Evolutionary conservation across 2,113 vertebrate genomes (phyloP).

Genomic region (Perca flavescens): DNA sequence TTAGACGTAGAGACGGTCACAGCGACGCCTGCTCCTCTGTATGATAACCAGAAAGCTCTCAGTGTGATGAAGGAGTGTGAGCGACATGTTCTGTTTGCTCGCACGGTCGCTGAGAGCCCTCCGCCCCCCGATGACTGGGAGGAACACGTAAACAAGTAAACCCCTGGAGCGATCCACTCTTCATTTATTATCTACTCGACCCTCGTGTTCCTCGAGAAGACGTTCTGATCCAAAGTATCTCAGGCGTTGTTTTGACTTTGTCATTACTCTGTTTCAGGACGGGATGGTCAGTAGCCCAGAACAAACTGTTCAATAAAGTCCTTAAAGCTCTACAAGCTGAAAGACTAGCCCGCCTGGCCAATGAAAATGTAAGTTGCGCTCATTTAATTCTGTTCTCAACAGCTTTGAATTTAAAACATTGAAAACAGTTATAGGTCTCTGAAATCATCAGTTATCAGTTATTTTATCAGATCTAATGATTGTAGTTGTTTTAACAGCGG

Average conservation of each 20-base stretch:
- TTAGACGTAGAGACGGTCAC: conserved; percentile 93
- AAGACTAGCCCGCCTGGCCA: conserved; percentile 93
- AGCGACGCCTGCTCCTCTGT: conserved; percentile 88
- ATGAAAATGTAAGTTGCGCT: conserved; percentile 90
- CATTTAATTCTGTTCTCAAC: not conserved
- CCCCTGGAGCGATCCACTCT: not conserved
- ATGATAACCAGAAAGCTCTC: conserved; percentile 96
- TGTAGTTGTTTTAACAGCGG: no score
- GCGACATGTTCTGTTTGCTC: conserved; percentile 95
- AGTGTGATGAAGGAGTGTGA: conserved; percentile 99
- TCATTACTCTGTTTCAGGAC: conserved; percentile 81
- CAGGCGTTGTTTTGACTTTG: conserved; percentile 4
- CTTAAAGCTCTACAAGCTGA: conserved; percentile 96
- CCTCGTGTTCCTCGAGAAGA: not conserved
- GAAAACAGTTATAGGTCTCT: not conserved
- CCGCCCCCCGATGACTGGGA: conserved; percentile 98
- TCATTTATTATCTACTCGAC: not conserved
- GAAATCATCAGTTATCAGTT: not conserved
- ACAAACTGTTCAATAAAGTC: conserved; percentile 98
- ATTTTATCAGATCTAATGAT: no score
- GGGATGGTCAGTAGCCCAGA: conserved; percentile 95
- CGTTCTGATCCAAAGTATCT: not conserved
- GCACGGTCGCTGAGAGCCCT: conserved; percentile 93
- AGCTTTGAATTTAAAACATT: not conserved
- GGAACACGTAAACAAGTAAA: conserved; percentile 95